These are phyloP conservation scores for Gyrodactylus salaris DNA, from an alignment of 1,140 invertebrate species.

Conservation along the genomic window DNA sequence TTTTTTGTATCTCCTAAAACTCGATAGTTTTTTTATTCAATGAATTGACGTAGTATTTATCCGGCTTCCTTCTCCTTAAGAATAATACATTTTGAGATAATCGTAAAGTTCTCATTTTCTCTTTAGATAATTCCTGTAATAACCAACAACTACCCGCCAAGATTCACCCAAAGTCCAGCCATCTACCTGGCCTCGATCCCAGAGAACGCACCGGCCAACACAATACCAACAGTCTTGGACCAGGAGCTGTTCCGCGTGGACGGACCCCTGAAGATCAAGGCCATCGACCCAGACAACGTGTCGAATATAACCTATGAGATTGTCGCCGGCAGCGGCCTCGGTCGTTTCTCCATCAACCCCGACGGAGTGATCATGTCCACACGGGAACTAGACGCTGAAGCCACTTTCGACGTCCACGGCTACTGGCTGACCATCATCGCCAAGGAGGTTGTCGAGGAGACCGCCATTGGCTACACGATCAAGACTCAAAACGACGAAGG, in stretches of 20 bases:
- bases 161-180: not conserved
- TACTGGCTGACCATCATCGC: not conserved
- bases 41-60: too few species aligned
- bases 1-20: too few species aligned
- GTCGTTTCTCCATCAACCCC: not conserved
- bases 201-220: not conserved
- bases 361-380: not conserved
- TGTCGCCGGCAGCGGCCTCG: not conserved
- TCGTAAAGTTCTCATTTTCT: too few species aligned
- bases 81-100: too few species aligned
- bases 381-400: not conserved
- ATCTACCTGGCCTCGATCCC: not conserved
- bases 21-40: too few species aligned
- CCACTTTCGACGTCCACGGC: not conserved
- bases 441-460: not conserved
- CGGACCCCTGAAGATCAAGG: not conserved
- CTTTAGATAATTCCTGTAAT: not conserved
- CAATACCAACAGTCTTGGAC: not conserved
- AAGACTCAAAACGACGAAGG: not conserved
- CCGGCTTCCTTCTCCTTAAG: too few species aligned
- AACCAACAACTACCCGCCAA: not conserved
- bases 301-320: not conserved
- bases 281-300: not conserved
- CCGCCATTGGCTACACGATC: not conserved
- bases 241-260: not conserved